Base-by-base conservation (phyloP, 2,797 vertebrate species). In the Malurus leucopterus region DNA sequence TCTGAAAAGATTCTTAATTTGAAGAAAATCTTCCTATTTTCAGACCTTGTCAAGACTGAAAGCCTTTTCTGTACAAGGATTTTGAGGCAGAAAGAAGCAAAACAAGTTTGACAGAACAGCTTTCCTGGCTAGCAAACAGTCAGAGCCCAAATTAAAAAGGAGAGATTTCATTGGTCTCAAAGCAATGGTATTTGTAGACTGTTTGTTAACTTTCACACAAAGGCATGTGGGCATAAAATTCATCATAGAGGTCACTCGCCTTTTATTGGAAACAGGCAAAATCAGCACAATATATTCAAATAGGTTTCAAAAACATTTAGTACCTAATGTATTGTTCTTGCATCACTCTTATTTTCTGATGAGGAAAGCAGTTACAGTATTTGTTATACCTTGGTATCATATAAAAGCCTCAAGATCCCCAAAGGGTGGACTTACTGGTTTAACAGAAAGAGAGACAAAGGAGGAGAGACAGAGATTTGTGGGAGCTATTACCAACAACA, bases 1-100 rank as follows among this genome's bases (percentile, higher is more conserved):
- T 69, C 84, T 89, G 90, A 95, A 83, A 86, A 81, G 49, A 53
- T 30, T 88, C 62, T 84, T 67, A 67, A 51, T n/a, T 44, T 73
- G 68, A 83, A 89, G 83, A 88, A 93, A 94, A 75, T 41, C 81
- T 74, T 86, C 84, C 59, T 81, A 67, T 86, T 80, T 93, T 81
- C 49, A 87, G 68, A 88, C 76, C 89, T 85, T 41, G 3, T 61
- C 61, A 93, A 67, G 55, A 40, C 27, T 81, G 72, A 95, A 95
- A 80, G 64, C 51, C 38, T 85, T 61, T 70, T 38, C 80, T 88
- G 55, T 78, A 9, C 20, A 38, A 83, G 51, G 15, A 21, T 80
- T 86, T 73, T 18, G 27, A 58, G 50, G 55, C 58, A 62, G 34
- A 53, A 73, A 38, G 14, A 44, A 53, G 55, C 11, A 54, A 29